Base-by-base conservation (phyloP, 1,140 invertebrate species). In the Copidosoma floridanum region DNA sequence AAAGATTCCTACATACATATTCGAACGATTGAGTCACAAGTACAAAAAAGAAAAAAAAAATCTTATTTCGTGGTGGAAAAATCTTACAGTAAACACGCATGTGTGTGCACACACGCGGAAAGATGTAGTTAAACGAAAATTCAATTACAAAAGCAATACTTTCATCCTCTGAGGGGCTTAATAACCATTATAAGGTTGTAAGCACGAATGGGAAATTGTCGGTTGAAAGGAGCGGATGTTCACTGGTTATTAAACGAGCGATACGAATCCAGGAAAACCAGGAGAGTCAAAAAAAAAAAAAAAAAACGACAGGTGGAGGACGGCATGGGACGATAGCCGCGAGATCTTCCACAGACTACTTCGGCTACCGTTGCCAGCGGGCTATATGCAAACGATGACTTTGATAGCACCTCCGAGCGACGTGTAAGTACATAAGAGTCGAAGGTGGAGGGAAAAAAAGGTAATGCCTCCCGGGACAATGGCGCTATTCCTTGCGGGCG, bases 161-260 rank as follows among this genome's bases (percentile, higher is more conserved):
- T n/a, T n/a, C n/a, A n/a, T n/a, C n/a, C n/a, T n/a, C n/a, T n/a
- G n/a, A n/a, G n/a, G n/a, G n/a, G n/a, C n/a, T n/a, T n/a, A n/a
- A n/a, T n/a, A n/a, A n/a, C 11, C 24, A 50, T 26, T 58, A 32
- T 43, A 50, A 29, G n/a, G n/a, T n/a, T 2, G 7, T 23, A 6
- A 2, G 8, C 37, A 12, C 23, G 8, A 29, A 26, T 26, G 20
- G 62, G 52, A 64, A 65, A 64, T 70, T 60, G 64, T 43, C 50
- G 65, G 38, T n/a, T 59, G 63, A 67, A 65, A 66, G 68, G 68
- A 71, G 63, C 60, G 51, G 67, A 67, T 68, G n/a, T 68, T 61
- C 55, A 56, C 32, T 65, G 65, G 65, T 70, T 70, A 70, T 68
- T 68, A 68, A 71, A 65, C 61, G 61, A 68, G 67, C 66, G 69